Percentiles rank a stretch among this genome's conserved stretches.
Conservation (phyloP, 2,797 vertebrate genomes). For the Aphelocoma californica region DNA sequence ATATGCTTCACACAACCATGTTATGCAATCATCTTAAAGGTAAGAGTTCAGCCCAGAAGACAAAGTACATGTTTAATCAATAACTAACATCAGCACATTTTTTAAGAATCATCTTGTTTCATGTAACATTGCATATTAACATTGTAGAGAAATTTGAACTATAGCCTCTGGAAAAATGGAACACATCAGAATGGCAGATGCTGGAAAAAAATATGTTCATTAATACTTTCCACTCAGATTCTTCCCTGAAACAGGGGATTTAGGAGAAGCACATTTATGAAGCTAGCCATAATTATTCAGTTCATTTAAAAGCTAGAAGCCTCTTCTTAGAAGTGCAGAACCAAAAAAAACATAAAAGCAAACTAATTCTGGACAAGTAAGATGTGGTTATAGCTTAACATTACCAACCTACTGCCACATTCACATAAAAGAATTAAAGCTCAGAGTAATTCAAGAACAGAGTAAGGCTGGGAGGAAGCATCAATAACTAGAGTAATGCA, state of each 20-base stretch:
- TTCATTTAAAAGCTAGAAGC: not conserved
- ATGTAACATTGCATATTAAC: not conserved
- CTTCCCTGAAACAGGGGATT: not conserved
- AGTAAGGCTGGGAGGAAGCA: accelerated
- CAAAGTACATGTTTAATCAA: conserved; percentile 34
- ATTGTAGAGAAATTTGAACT: not conserved
- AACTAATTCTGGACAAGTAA: not conserved
- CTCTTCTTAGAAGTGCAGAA: not conserved
- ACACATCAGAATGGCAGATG: not conserved
- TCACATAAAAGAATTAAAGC: not conserved
- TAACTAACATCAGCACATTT: conserved; percentile 20
- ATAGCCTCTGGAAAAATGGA: not conserved
- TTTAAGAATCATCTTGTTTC: not conserved
- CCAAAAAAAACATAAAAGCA: not conserved
- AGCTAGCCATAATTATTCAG: not conserved
- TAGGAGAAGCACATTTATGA: not conserved
- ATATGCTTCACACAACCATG: not conserved
- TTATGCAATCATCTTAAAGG: not conserved
- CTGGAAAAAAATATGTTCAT: not conserved
- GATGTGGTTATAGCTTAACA: not conserved
- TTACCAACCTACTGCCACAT: accelerated
- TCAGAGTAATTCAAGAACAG: not conserved
- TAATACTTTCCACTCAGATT: not conserved
- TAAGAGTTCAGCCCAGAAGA: not conserved
- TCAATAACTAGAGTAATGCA: accelerated